Percentiles rank a stretch among this genome's conserved stretches.
Conservation (phyloP, 1,140 invertebrate species). For the Bombus impatiens region DNA sequence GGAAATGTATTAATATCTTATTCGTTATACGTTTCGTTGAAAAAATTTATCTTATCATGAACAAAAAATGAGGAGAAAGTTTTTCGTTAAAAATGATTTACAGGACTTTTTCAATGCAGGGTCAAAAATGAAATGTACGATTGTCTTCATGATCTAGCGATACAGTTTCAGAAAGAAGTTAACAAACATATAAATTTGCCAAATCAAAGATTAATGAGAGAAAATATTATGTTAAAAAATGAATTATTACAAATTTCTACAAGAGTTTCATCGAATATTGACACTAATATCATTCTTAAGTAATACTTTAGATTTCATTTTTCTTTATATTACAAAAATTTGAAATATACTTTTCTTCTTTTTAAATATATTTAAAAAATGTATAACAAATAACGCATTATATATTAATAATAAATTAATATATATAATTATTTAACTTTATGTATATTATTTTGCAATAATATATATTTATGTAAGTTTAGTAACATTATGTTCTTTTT, state of each 20-base stretch:
- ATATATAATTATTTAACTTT: not conserved
- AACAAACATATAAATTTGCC: slow-evolving; percentile 51
- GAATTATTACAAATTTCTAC: slow-evolving; percentile 57
- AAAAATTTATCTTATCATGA: not conserved
- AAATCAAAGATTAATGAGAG: slow-evolving; percentile 68
- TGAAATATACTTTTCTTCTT: not conserved
- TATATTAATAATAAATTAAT: not conserved
- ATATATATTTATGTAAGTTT: not conserved
- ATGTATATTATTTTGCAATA: not conserved
- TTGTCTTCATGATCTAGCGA: slow-evolving; percentile 63
- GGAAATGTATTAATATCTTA: slow-evolving; percentile 69
- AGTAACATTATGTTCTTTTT: not conserved
- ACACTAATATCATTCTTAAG: slow-evolving; percentile 18
- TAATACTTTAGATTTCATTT: slow-evolving; percentile 36
- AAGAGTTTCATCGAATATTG: slow-evolving; percentile 34
- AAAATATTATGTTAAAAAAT: slow-evolving; percentile 74
- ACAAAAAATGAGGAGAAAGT: not conserved
- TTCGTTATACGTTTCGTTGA: not conserved
- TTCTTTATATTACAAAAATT: not conserved
- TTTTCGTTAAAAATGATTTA: slow-evolving; percentile 19
- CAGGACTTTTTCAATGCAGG: slow-evolving; percentile 57
- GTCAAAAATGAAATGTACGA: slow-evolving; percentile 72
- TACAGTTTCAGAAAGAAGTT: slow-evolving; percentile 69
- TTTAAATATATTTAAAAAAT: not conserved
- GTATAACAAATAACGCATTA: not conserved